A percentile compares a stretch with the other conserved stretches of the same genome.
Evolutionary conservation across 2,888 invertebrate genomes (phyloP).

Genomic region (Ariolimax columbianus): DNA sequence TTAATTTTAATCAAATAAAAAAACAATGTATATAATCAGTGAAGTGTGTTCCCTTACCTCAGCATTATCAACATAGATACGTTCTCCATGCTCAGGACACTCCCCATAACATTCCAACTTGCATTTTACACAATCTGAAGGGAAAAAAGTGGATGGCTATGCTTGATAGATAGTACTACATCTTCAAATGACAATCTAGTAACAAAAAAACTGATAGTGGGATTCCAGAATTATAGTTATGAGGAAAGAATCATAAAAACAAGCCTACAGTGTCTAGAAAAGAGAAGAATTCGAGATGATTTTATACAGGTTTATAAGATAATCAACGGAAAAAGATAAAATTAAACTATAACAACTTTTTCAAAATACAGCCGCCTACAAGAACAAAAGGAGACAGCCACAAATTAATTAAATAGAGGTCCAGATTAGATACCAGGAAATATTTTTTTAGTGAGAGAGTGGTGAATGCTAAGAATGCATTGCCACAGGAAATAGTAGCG

Average conservation of each 20-base stretch:
- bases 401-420: too few species aligned
- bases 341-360: too few species aligned
- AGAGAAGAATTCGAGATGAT: too few species aligned
- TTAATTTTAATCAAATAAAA: background rate
- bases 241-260: background rate
- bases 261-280: too few species aligned
- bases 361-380: too few species aligned
- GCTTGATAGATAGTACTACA: background rate
- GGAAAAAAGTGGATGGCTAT: background rate
- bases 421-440: too few species aligned
- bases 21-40: background rate
- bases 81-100: background rate
- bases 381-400: too few species aligned
- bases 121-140: background rate
- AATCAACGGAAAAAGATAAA: too few species aligned
- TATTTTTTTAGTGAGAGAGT: too few species aligned
- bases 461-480: too few species aligned
- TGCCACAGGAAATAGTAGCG: too few species aligned
- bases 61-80: background rate
- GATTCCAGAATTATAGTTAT: background rate
- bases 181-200: background rate
- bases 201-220: background rate
- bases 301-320: too few species aligned
- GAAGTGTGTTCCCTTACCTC: background rate
- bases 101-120: background rate